Evolutionary conservation across 2,888 invertebrate species (phyloP).

Genomic region (Agriotes lineatus): DNA sequence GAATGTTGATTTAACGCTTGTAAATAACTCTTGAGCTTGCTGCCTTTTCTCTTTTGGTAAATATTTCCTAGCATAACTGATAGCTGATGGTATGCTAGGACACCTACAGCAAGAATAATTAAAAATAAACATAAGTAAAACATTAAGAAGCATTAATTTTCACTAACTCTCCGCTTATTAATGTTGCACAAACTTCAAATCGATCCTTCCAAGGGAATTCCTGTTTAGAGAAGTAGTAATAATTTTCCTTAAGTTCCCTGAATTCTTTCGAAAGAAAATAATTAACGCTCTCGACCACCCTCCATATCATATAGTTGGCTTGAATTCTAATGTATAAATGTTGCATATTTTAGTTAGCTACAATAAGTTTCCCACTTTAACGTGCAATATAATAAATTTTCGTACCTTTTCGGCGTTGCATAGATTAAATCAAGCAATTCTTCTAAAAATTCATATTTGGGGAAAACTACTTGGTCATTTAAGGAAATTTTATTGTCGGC

Average conservation of each 20-base stretch:
- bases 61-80: slow-evolving; percentile 33
- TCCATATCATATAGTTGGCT: slow-evolving; percentile 45
- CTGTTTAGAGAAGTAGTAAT: no score
- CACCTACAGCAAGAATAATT: no score
- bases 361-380: neutral
- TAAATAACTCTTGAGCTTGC: slow-evolving; percentile 44
- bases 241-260: neutral
- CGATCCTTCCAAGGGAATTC: no score
- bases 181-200: no score
- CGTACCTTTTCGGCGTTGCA: slow-evolving; percentile 34
- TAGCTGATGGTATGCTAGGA: slow-evolving; percentile 7
- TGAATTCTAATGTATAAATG: slow-evolving; percentile 19
- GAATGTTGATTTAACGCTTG: slow-evolving; percentile 46
- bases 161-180: no score
- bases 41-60: slow-evolving; percentile 30
- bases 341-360: neutral
- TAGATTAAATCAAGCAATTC: slow-evolving; percentile 14
- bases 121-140: no score
- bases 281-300: slow-evolving; percentile 23
- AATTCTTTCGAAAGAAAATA: slow-evolving; percentile 3
- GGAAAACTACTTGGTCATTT: slow-evolving; percentile 19
- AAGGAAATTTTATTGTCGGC: neutral
- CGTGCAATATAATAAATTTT: neutral
- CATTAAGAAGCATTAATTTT: no score
- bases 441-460: neutral